Base-by-base conservation (phyloP, 2,888 invertebrate genomes). In the Rhimphoctona megacephalus region DNA sequence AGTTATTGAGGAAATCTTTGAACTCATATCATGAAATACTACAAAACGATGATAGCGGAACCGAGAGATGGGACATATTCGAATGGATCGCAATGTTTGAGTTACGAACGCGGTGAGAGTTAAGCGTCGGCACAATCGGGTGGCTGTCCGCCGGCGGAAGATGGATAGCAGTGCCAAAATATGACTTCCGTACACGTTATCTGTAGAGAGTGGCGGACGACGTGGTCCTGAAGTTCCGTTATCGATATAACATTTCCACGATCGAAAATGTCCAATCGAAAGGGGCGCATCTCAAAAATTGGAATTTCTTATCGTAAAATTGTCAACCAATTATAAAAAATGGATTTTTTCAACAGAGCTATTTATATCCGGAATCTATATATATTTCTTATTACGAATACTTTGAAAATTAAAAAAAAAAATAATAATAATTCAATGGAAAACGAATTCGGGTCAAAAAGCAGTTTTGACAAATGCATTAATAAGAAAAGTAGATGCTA, bases 161-260 rank as follows among this genome's bases (percentile, higher is more conserved):
- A 92, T 91, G 88, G 89, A 92, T 92, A 81, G 90, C 72, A 78
- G 81, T 85, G 88, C 89, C 88, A 90, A 92, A 92, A 91, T 92
- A 92, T 92, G 90, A 91, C 91, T 92, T 91, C 90, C 89, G 90
- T 89, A 49, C 36, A 61, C 73, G 88, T 87, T 88, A 88, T 88
- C 88, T 83, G 73, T 11, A 49, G 52, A 82, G 54, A 43, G 46
- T 67, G 78, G 52, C 52, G 43, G 46, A 81, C 69, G 70, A 82
- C 54, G 72, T 46, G 52, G 30, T 25, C 46, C 67, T 74, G 36
- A 77, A 85, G 86, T 85, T 86, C 85, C 77, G 84, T 85, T 83
- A 88, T 86, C 81, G 85, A 78, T 79, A 72, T 67, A 67, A 69
- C 73, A 74, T 81, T 83, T 52, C 19, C 17, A 52, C 80, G 80